Base-by-base conservation (phyloP, 2,113 vertebrate species). In the Cavia aperea region DNA sequence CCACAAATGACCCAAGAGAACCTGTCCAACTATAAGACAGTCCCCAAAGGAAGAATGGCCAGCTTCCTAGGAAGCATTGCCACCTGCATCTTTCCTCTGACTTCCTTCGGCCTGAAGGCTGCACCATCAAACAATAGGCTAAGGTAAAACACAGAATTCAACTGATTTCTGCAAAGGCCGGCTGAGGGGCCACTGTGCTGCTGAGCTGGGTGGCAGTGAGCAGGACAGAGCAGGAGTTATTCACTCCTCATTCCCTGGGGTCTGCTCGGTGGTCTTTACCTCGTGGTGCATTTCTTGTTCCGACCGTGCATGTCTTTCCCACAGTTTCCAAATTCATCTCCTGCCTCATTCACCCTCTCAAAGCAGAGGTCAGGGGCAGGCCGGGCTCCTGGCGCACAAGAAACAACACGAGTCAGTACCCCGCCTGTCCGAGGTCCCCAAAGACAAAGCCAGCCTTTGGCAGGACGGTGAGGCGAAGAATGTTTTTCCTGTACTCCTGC, bases 281-380 rank as follows among this genome's bases (percentile, higher is more conserved):
- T 99, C 39, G 97, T 97, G 65, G 96, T 98, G 93, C 99, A 99
- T 86, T 97, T 98, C 97, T 97, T 98, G 98, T 99, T 98, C 91
- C 97, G 97, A 49, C 99, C 99, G 0, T 97, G 95, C 73, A 97
- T 93, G 96, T 99, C 98, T 97, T 99, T 99, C 66, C 99, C 99
- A 90, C 99, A 99, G 98, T 99, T 99, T 29, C 99, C 99, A 1
- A 97, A 99, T 90, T 98, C 95, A 97, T 99, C 98, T 16, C 99
- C 99, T 0, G 99, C 99, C 23, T 97, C 97, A 33, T 99, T 99
- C 68, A 99, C 99, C 92, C 96, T 97, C 97, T 98, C 98, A 16
- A 99, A 99, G 96, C 99, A 99, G 95, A 98, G 86, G 0, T 99
- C 98, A 26, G 98, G 98, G 54, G 99, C 99, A 19, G 98, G 97